phyloP scores from a whole-genome alignment of 2,888 invertebrate genomes.

The Desoria tigrina region DNA sequence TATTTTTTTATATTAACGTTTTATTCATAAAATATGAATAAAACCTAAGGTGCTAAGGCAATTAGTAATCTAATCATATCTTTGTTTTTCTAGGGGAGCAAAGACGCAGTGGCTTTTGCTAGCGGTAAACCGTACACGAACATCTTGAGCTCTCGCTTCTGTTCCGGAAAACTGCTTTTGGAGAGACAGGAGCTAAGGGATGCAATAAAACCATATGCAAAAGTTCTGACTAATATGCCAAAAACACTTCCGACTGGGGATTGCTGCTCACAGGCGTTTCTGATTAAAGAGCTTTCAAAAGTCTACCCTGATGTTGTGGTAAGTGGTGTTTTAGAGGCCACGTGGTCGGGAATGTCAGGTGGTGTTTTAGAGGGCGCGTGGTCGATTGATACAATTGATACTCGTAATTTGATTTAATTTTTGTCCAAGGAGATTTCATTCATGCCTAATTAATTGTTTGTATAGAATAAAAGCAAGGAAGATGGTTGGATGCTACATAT shows the following conservation, averaged over 20 bases:
- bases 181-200: conserved; percentile 20
- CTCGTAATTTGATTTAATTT: too few relatives aligned
- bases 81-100: too few relatives aligned
- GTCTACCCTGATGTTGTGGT: conserved; percentile 23
- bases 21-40: too few relatives aligned
- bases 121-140: conserved; percentile 32
- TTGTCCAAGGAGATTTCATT: too few relatives aligned
- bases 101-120: too few relatives aligned
- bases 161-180: conserved; percentile 27
- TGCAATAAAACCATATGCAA: conserved; percentile 15
- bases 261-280: background rate
- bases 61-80: too few relatives aligned
- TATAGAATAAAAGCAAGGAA: conserved; percentile 22
- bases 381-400: too few relatives aligned
- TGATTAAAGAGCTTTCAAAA: conserved; percentile 8
- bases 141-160: conserved; percentile 43
- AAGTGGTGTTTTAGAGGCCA: background rate
- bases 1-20: too few relatives aligned
- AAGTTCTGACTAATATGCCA: background rate
- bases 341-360: too few relatives aligned
- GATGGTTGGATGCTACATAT: background rate
- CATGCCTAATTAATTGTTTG: conserved; percentile 14
- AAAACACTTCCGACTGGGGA: background rate
- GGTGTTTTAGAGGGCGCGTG: too few relatives aligned
- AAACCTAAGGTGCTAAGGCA: too few relatives aligned